These are phyloP conservation scores for Empis stercorea DNA, from an alignment of 2,888 invertebrate genomes.

Conservation along the genomic window DNA sequence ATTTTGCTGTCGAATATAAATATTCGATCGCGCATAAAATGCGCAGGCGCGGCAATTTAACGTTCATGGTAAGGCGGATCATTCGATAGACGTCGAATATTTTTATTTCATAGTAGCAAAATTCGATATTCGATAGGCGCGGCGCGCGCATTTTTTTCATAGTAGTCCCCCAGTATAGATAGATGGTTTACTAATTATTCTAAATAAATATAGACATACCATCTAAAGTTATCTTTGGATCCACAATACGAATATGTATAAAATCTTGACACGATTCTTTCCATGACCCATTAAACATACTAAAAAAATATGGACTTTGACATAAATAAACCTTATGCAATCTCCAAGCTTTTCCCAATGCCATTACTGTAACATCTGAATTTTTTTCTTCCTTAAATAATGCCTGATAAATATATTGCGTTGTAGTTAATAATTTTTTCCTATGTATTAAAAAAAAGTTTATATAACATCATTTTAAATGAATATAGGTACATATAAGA, in stretches of 20 bases:
- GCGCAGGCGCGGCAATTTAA: too few relatives aligned
- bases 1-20: too few relatives aligned
- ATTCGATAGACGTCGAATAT: too few relatives aligned
- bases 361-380: slow-evolving; percentile 59
- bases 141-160: too few relatives aligned
- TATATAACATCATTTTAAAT: background rate
- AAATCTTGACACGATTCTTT: slow-evolving; percentile 52
- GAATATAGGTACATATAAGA: background rate
- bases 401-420: slow-evolving; percentile 66
- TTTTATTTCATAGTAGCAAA: too few relatives aligned
- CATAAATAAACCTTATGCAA: slow-evolving; percentile 67
- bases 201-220: slow-evolving; percentile 38
- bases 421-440: slow-evolving; percentile 56
- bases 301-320: slow-evolving; percentile 67
- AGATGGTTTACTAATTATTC: too few relatives aligned
- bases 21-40: too few relatives aligned
- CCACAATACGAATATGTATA: slow-evolving; percentile 54
- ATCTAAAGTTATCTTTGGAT: slow-evolving; percentile 54
- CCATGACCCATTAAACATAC: slow-evolving; percentile 73
- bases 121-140: too few relatives aligned
- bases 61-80: too few relatives aligned
- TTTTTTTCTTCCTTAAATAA: slow-evolving; percentile 61
- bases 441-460: slow-evolving; percentile 21
- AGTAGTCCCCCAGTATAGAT: too few relatives aligned
- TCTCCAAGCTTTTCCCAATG: slow-evolving; percentile 57